Conservation (phyloP, 2,113 vertebrate genomes). For the Oxygymnocypris stewartii region DNA sequence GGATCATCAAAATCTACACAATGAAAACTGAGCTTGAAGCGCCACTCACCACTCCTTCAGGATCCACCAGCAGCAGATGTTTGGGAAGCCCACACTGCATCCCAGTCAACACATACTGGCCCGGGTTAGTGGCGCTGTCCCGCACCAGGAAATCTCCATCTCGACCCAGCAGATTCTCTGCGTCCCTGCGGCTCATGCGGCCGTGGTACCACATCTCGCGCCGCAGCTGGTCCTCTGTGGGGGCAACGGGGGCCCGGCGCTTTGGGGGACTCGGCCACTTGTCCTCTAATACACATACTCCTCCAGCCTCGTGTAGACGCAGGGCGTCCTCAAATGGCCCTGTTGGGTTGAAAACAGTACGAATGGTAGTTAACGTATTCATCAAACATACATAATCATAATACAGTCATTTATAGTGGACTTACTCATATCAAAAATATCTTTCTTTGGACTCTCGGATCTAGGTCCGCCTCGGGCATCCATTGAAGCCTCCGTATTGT, state of each 20-base stretch:
- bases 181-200: slow-evolving; percentile 88
- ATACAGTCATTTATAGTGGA: background rate
- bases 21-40: background rate
- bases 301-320: slow-evolving; percentile 83
- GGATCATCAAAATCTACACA: background rate
- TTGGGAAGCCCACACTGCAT: slow-evolving; percentile 92
- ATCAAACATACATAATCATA: background rate
- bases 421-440: slow-evolving; percentile 96
- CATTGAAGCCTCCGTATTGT: slow-evolving; percentile 67
- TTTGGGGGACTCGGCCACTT: slow-evolving; percentile 90
- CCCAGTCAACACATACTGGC: slow-evolving; percentile 95
- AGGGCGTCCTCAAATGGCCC: slow-evolving; percentile 95
- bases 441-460: background rate
- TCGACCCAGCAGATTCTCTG: slow-evolving; percentile 84
- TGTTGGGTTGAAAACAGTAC: slow-evolving; percentile 54
- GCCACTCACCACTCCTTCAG: slow-evolving; percentile 92
- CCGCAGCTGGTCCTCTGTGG: slow-evolving; percentile 90
- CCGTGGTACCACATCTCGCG: slow-evolving; percentile 94
- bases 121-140: slow-evolving; percentile 92
- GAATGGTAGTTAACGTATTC: background rate
- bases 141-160: slow-evolving; percentile 95
- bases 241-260: slow-evolving; percentile 85
- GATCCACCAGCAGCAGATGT: slow-evolving; percentile 94
- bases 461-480: slow-evolving; percentile 81
- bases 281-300: slow-evolving; percentile 75